phyloP scores from a whole-genome alignment of 2,113 vertebrate species.

The Nothoprocta pentlandii region DNA sequence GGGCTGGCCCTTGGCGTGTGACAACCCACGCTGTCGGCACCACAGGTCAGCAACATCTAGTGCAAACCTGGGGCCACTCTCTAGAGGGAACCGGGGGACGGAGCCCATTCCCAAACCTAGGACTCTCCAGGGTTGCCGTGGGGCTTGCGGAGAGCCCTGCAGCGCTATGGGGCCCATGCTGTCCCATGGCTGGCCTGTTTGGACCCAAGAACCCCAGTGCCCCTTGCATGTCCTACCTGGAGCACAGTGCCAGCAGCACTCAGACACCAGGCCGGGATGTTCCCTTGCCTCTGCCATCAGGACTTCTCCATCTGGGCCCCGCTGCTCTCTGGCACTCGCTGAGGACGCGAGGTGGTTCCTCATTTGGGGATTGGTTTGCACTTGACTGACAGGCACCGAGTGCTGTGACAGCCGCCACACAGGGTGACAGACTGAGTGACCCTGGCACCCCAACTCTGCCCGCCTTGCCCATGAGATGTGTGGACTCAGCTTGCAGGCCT shows the following conservation, averaged over 20 bases:
- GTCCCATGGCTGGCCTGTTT: accelerated
- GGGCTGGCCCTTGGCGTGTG: accelerated
- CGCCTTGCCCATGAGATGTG: too few relatives aligned
- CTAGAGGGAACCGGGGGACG: too few relatives aligned
- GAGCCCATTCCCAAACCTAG: not conserved
- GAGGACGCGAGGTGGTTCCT: slow-evolving; percentile 72
- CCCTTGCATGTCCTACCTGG: slow-evolving; percentile 73
- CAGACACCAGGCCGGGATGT: slow-evolving; percentile 11
- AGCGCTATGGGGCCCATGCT: accelerated
- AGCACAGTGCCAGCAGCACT: not conserved
- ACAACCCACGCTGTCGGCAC: accelerated
- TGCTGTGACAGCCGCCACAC: not conserved
- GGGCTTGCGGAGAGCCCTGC: not conserved
- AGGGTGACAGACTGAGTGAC: not conserved
- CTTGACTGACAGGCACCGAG: slow-evolving; percentile 65
- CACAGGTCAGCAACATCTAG: not conserved
- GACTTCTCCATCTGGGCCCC: slow-evolving; percentile 52
- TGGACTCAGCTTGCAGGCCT: not conserved
- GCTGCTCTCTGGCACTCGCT: not conserved
- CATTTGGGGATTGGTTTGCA: slow-evolving; percentile 71
- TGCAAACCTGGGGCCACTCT: not conserved
- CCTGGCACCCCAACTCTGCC: not conserved
- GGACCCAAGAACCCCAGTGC: not conserved
- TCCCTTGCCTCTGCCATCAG: slow-evolving; percentile 72
- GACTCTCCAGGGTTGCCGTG: not conserved